Base-by-base conservation (phyloP, 2,888 invertebrate genomes). In the Caprella mutica region DNA sequence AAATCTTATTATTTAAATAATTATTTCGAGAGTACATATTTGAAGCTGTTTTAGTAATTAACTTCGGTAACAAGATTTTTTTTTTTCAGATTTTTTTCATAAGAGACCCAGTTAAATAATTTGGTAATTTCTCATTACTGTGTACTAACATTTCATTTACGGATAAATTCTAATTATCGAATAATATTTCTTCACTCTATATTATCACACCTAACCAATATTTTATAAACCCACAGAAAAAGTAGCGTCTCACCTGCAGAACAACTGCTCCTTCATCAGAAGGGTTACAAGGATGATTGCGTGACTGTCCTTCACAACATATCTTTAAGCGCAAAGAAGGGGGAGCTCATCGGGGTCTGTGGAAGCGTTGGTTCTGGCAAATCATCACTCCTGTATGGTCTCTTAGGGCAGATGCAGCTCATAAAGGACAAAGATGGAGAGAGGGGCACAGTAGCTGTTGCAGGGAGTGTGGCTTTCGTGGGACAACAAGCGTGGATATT, bases 401-500 rank as follows among this genome's bases (percentile, higher is more conserved):
- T 77, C 24, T 69, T 78, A 6, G 80, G 80, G 26, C 77, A 78
- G 64, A 70, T 80, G 66, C 70, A 70, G 43, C 68, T 74, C 53
- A 69, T 69, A 1, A 6, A 26, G 21, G 5, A 14, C 19, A 14
- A 26, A 26, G 69, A 70, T 24, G 67, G 66, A 56, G 19, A 60
- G 1, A 51, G 53, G 39, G 70, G 72, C 5, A 72, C 73, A 35
- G 67, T 79, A 35, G 70, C 72, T 53, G 70, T 78, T n/a, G 73
- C 74, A 51, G 78, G 79, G 2, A 69, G 70, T n/a, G 74, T 77
- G 54, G 79, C 78, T 1, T 79, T 77, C 65, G 78, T 76, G 6
- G 72, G 77, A 14, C 79, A 80, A 66, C 73, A 76, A 51, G 74
- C 82, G 0, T 83, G 82, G 82, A 76, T 82, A 29, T 76, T 80